Conservation (phyloP, 2,888 invertebrate species). For the Eristalis tenax region DNA sequence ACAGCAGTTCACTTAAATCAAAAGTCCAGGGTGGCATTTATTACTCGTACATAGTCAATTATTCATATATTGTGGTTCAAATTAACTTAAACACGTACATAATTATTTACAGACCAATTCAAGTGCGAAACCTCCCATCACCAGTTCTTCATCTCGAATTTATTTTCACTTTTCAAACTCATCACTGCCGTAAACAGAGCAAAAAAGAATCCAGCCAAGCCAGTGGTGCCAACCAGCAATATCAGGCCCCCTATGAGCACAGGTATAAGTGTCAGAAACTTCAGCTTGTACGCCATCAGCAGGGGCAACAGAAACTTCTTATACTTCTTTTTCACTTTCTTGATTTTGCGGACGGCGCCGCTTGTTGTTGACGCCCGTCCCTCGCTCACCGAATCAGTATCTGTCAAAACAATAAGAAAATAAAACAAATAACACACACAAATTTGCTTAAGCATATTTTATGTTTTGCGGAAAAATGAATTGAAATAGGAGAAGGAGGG, state of each 20-base stretch:
- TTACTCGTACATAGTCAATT: too few relatives aligned
- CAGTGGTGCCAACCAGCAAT: conserved; percentile 89
- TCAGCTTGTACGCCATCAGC: conserved; percentile 91
- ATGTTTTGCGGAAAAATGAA: background rate
- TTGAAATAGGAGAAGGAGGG: background rate
- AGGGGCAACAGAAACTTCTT: conserved; percentile 88
- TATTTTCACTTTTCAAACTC: conserved; percentile 82
- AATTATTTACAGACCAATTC: conserved; percentile 21
- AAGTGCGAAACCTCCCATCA: background rate
- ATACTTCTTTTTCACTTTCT: conserved; percentile 84
- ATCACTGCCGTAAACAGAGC: conserved; percentile 92
- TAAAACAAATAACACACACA: background rate
- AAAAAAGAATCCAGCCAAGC: conserved; percentile 93
- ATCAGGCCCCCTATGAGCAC: conserved; percentile 87
- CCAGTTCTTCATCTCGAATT: conserved; percentile 64
- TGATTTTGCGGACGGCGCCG: conserved; percentile 75
- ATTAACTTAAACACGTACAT: background rate
- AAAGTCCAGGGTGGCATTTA: too few relatives aligned
- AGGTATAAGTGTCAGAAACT: conserved; percentile 90
- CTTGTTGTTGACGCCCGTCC: conserved; percentile 3
- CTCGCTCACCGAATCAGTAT: conserved; percentile 16
- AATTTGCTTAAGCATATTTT: background rate
- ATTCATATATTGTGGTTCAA: background rate
- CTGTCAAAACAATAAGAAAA: conserved; percentile 25
- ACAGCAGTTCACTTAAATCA: too few relatives aligned